These are phyloP conservation scores for Peromyscus polionotus DNA, from an alignment of 2,113 vertebrate species.

Conservation along the genomic window DNA sequence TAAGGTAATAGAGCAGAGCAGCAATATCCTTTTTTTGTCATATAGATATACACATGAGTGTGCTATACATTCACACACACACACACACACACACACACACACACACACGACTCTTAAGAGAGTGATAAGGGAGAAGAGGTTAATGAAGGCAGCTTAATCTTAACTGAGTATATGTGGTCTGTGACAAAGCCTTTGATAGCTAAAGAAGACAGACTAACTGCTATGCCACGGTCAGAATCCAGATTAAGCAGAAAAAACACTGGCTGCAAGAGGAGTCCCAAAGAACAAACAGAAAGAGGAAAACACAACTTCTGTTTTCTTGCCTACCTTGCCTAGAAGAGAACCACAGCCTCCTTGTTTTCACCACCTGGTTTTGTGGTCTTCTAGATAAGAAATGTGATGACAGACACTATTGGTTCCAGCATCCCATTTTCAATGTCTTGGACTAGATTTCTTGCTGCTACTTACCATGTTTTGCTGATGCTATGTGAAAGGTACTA, in stretches of 20 bases:
- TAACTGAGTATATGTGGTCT: background rate
- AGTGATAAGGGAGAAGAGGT: background rate
- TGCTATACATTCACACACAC: too few species aligned
- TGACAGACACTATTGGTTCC: slow-evolving; percentile 35
- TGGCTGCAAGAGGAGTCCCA: background rate
- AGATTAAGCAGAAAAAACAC: background rate
- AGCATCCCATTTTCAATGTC: slow-evolving; percentile 50
- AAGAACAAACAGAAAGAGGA: background rate
- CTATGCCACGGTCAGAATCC: background rate
- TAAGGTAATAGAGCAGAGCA: too few species aligned
- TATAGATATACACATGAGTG: too few species aligned
- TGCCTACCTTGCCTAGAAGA: background rate
- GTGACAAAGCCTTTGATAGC: background rate
- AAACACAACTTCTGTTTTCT: background rate
- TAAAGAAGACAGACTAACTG: background rate
- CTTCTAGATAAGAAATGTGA: slow-evolving; percentile 37
- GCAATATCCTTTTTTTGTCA: too few species aligned
- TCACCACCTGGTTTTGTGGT: slow-evolving; percentile 75
- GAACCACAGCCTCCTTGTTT: slow-evolving; percentile 63
- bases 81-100: background rate
- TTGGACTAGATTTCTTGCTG: slow-evolving; percentile 2
- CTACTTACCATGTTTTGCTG: background rate
- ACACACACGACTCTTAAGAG: background rate
- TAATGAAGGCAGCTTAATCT: slow-evolving; percentile 15
- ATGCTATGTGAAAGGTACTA: background rate